Evolutionary conservation across 30 jellyfish, hydroid and myxozoan genomes (phyloP).

Genomic region (Hydractinia symbiolongicarpus): DNA sequence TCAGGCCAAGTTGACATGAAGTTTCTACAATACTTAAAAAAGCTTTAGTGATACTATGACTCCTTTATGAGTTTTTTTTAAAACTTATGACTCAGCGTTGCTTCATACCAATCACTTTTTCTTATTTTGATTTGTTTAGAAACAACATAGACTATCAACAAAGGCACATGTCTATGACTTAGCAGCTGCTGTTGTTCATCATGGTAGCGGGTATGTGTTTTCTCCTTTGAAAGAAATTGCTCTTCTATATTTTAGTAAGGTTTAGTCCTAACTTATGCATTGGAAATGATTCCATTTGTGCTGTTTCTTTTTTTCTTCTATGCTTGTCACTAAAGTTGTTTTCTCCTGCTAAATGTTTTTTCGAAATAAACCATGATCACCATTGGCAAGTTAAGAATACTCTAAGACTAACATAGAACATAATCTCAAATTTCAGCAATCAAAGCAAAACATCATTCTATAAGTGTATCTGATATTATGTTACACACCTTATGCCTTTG

Average conservation of each 20-base stretch:
- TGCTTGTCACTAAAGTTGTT: neutral
- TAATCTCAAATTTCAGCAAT: no score
- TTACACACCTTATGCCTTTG: no score
- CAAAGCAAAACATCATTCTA: no score
- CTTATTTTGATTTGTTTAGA: slow-evolving; percentile 12
- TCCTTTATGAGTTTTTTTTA: neutral
- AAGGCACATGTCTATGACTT: slow-evolving; percentile 75
- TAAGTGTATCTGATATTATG: no score
- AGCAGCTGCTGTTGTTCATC: slow-evolving; percentile 94
- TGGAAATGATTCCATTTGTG: no score
- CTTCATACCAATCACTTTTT: neutral
- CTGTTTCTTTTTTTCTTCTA: neutral
- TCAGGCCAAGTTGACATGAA: no score
- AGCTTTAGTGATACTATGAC: neutral
- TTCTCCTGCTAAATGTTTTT: neutral
- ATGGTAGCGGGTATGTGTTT: slow-evolving; percentile 84
- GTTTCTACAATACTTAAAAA: neutral
- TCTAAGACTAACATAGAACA: no score
- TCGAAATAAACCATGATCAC: no score
- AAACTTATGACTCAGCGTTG: neutral
- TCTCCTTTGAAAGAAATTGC: neutral
- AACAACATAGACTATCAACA: slow-evolving; percentile 71
- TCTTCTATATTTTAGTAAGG: no score
- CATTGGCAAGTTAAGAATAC: no score
- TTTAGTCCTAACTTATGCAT: no score